Base-by-base conservation (phyloP, 2,113 vertebrate species). In the Pomatorhinus ruficollis region DNA sequence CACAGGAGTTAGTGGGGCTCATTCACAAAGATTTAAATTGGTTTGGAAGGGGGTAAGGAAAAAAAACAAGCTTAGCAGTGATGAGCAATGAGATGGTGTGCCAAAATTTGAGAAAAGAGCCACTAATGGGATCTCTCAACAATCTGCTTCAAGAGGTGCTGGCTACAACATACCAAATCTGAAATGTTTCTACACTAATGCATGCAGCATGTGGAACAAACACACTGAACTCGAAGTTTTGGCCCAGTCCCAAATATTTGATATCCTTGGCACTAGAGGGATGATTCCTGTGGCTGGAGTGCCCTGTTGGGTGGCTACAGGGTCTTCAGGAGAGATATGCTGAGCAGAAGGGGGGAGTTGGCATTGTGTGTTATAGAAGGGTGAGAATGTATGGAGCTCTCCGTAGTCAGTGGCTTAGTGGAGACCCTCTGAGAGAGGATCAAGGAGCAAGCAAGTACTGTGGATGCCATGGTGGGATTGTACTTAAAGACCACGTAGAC, bases 281-380 rank as follows among this genome's bases (percentile, higher is more conserved):
- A 42, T 76, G 25, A 76, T 10, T 66, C 6, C 52, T 42, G 23
- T 25, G 10, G 35, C 31, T 76, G 31, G 12, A 85, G 20, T 9
- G 11, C 31, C 52, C 24, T 57, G 20, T 31, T 57, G 35, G 20
- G 7, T 10, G 16, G 42, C 31, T 65, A 35, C 12, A 30, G 24
- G 42, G 8, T 25, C 24, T 57, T 75, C 42, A 57, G 42, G 30
- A 50, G 25, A 8, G 13, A 66, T 30, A 35, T 15, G 25, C 16
- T 57, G 25, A 12, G 35, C 28, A 49, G 50, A 56, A 56, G 3
- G 0, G 3, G 10, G 6, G 9, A 11, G 11, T 2, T 56, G 50
- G 24, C 24, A 30, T 5, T 33, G 6, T 9, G 2, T 66, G 30
- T 42, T 66, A 24, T 21, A 25, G 20, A 40, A 40, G 16, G 10